These are phyloP conservation scores for Dilophus febrilis DNA, from an alignment of 2,888 invertebrate genomes.

Conservation along the genomic window DNA sequence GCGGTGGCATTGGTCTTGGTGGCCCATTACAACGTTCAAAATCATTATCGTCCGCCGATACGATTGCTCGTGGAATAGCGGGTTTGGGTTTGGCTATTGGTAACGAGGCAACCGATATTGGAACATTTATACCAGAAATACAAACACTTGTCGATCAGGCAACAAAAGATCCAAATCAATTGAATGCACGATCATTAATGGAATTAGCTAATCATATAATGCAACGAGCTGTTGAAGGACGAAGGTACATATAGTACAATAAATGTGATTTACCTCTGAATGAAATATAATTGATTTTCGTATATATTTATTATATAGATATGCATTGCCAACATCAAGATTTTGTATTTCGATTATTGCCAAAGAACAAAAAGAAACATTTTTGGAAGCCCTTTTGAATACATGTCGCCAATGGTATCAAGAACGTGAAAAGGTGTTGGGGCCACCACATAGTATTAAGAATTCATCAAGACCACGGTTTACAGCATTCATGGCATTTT, in stretches of 20 bases:
- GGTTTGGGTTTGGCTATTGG: conserved; percentile 44
- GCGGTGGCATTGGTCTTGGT: conserved; percentile 14
- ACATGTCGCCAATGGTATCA: conserved; percentile 84
- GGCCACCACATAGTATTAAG: conserved; percentile 35
- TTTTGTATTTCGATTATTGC: conserved; percentile 75
- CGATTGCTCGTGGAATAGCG: conserved; percentile 47
- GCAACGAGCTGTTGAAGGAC: conserved; percentile 61
- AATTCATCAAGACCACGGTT: conserved; percentile 44
- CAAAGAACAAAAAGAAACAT: conserved; percentile 74
- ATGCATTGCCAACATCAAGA: conserved; percentile 68
- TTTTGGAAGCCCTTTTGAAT: conserved; percentile 74
- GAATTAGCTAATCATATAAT: conserved; percentile 68
- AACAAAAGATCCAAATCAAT: conserved; percentile 64
- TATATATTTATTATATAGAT: conserved; percentile 35
- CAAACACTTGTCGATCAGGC: conserved; percentile 59
- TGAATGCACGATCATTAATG: conserved; percentile 60
- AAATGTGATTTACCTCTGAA: too few relatives aligned
- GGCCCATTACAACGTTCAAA: conserved; percentile 55
- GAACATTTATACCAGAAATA: conserved; percentile 54
- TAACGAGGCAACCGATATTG: conserved; percentile 57
- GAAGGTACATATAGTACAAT: conserved; percentile 14
- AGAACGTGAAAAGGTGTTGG: conserved; percentile 51
- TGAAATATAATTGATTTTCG: not conserved
- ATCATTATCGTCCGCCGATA: conserved; percentile 62
- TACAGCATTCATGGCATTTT: conserved; percentile 75